Evolutionary conservation across 2,113 vertebrate genomes (phyloP).

Genomic region (Petroica traversi): DNA sequence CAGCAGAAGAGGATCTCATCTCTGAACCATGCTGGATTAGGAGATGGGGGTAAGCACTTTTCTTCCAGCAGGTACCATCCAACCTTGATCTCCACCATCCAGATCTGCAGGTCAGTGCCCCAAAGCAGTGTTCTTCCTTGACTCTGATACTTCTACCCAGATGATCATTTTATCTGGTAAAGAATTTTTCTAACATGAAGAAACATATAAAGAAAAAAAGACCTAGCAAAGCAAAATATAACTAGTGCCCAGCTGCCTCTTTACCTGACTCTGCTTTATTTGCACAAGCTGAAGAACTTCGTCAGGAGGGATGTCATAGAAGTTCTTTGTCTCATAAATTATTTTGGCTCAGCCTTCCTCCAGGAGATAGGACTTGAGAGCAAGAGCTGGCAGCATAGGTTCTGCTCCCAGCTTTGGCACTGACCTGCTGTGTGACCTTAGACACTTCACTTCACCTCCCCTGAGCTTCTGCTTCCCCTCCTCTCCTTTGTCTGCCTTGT

Average conservation of each 20-base stretch:
- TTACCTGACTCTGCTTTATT: constrained; percentile 43
- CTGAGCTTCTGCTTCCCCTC: constrained; percentile 62
- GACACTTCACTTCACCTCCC: constrained; percentile 57
- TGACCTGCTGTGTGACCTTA: constrained; percentile 54
- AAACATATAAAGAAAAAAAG: constrained; percentile 10
- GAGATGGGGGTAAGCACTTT: background rate
- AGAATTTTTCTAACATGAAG: background rate
- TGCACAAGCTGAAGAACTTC: constrained; percentile 29
- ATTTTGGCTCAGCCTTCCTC: constrained; percentile 13
- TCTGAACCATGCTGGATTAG: background rate
- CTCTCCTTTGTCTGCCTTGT: constrained; percentile 60
- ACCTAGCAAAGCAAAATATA: constrained; percentile 9
- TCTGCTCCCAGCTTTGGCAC: constrained; percentile 58
- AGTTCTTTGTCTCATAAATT: constrained; percentile 51
- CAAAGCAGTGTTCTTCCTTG: background rate
- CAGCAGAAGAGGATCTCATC: background rate
- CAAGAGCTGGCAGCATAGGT: constrained; percentile 32
- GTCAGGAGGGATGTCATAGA: constrained; percentile 20
- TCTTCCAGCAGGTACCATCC: background rate
- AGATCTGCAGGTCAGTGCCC: background rate
- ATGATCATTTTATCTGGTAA: background rate
- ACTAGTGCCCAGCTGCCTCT: background rate
- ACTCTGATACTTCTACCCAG: background rate
- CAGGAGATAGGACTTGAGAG: background rate
- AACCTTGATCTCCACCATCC: background rate